phyloP scores from a whole-genome alignment of 2,113 vertebrate species.

The Pimephales promelas region DNA sequence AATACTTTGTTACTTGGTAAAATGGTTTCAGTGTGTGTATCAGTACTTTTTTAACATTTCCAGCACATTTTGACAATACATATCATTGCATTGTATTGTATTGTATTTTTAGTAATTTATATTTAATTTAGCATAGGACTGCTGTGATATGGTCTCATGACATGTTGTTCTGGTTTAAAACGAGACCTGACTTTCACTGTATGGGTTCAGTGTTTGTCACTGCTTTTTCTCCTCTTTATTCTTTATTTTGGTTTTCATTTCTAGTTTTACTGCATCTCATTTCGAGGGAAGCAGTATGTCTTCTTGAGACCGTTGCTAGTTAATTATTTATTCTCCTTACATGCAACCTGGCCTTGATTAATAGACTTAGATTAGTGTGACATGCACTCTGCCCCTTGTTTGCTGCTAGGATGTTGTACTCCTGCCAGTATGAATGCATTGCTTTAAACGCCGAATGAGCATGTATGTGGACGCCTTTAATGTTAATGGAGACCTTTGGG shows the following conservation, averaged over 20 bases:
- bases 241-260: background rate
- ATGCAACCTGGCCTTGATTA: constrained; percentile 51
- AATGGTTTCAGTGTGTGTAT: no score
- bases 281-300: background rate
- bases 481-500: constrained; percentile 26
- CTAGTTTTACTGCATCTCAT: background rate
- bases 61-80: no score
- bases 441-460: background rate
- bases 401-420: constrained; percentile 16
- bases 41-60: no score
- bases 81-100: no score
- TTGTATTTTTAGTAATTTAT: no score
- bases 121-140: no score
- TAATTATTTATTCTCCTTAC: constrained; percentile 54
- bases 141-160: background rate
- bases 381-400: constrained; percentile 17
- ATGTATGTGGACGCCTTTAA: constrained; percentile 30
- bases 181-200: background rate
- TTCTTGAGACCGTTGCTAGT: constrained; percentile 25
- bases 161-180: background rate
- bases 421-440: constrained; percentile 5
- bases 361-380: constrained; percentile 42
- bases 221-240: background rate
- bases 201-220: background rate
- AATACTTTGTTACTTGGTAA: no score